These are phyloP conservation scores for Tetragnatha montana DNA, from an alignment of 2,888 invertebrate genomes.

Conservation along the genomic window DNA sequence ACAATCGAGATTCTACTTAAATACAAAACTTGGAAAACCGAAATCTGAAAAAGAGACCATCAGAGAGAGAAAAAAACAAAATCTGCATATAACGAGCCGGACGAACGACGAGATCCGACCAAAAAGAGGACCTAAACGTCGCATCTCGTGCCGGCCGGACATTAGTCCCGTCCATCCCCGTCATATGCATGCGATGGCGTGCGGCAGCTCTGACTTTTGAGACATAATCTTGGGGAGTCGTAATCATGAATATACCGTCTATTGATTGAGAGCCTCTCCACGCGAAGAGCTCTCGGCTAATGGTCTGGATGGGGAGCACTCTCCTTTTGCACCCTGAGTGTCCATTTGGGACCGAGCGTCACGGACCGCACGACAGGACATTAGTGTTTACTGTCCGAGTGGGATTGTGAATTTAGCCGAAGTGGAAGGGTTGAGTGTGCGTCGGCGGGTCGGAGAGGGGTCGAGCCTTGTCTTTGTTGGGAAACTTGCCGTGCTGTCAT, in stretches of 20 bases:
- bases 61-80: too few species aligned
- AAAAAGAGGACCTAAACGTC: conserved; percentile 47
- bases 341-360: conserved; percentile 38
- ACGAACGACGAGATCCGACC: not conserved
- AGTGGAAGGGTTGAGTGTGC: too few species aligned
- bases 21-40: too few species aligned
- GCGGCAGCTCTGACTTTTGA: conserved; percentile 45
- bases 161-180: conserved; percentile 39
- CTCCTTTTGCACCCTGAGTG: conserved; percentile 32
- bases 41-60: too few species aligned
- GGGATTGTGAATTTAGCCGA: not conserved
- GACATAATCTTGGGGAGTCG: conserved; percentile 46
- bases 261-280: conserved; percentile 50
- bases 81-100: not conserved
- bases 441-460: too few species aligned
- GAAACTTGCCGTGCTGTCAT: too few species aligned
- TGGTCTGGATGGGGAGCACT: conserved; percentile 32
- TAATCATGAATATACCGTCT: conserved; percentile 53
- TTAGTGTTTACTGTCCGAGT: not conserved
- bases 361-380: conserved; percentile 34
- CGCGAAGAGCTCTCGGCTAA: conserved; percentile 32
- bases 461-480: too few species aligned
- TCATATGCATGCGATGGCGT: conserved; percentile 61
- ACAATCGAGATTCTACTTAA: too few species aligned
- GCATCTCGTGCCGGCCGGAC: conserved; percentile 44